phyloP scores from a whole-genome alignment of 2,797 vertebrate species.

The Xenops minutus region DNA sequence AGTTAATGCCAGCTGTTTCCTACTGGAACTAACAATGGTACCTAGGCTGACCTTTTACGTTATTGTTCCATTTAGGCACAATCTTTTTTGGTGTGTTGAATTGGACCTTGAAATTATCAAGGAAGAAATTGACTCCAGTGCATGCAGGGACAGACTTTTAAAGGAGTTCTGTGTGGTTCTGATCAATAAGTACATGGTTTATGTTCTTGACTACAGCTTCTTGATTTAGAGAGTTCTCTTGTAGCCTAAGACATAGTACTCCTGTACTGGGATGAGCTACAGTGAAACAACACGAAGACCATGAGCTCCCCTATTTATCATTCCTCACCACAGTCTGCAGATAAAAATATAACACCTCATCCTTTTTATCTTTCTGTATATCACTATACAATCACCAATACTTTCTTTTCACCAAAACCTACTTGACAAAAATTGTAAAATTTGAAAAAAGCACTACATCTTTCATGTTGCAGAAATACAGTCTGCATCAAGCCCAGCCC shows the following conservation, averaged over 20 bases:
- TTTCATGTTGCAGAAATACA: slow-evolving; percentile 23
- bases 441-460: slow-evolving; percentile 12
- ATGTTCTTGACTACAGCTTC: slow-evolving; percentile 21
- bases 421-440: slow-evolving; percentile 28
- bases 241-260: slow-evolving; percentile 22
- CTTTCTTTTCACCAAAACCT: slow-evolving; percentile 17
- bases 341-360: slow-evolving; percentile 18
- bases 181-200: slow-evolving; percentile 48
- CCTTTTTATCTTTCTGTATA: slow-evolving; percentile 34
- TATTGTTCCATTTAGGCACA: background rate
- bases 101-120: background rate
- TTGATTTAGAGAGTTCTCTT: slow-evolving; percentile 59
- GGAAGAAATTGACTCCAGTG: background rate
- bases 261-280: slow-evolving; percentile 29
- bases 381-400: slow-evolving; percentile 1
- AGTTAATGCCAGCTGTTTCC: background rate
- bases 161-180: background rate
- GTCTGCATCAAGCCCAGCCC: background rate
- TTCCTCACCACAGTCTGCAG: slow-evolving; percentile 8
- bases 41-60: background rate
- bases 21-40: background rate
- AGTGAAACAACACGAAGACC: slow-evolving; percentile 11
- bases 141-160: background rate
- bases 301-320: slow-evolving; percentile 14
- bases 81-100: background rate